Evolutionary conservation across 2,888 invertebrate genomes (phyloP), one percentile per base, ranked within the genome.

Genomic region (Chironomus tentans): DNA sequence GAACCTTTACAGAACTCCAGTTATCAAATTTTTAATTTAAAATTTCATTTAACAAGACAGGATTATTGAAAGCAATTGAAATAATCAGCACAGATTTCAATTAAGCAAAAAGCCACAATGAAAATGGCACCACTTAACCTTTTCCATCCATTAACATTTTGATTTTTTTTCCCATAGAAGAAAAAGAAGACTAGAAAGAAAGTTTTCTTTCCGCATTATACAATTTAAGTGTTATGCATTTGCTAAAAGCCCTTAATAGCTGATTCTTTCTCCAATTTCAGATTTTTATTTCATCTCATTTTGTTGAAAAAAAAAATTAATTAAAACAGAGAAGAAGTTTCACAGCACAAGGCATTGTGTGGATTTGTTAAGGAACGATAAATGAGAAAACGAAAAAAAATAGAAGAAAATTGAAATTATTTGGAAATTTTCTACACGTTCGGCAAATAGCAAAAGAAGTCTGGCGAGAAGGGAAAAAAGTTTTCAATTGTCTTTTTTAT

Each of bases 381-480:
- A 56, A 56, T 56, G 15, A 7, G 38, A 38, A 10, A n/a, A 4
- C 3, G 15, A 50, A 50, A 15, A 15, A 15, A 18, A 56, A 56
- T 15, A 18, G 18, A 56, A 56, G 56, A 56, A 56, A 56, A 56
- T 56, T 56, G 56, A 56, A 56, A 56, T 56, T 68, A 46, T 72
- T 72, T 72, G 61, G 72, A 61, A 72, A 72, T 72, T 72, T 72
- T 72, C 72, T 50, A 61, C 72, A 72, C 72, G 72, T 72, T 72
- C 62, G 38, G 72, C 72, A 62, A 72, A 72, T 62, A 72, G 56
- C 56, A 56, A 22, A 71, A 50, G 21, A 65, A 65, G 65, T 50
- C 24, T 50, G 62, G 28, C 15, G 62, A 72, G 62, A 28, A 62
- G 38, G 38, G 10, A 38, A 38, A 61, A 72, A 72, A 72, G 50